phyloP scores from a whole-genome alignment of 2,113 vertebrate species.

The Indri indri region DNA sequence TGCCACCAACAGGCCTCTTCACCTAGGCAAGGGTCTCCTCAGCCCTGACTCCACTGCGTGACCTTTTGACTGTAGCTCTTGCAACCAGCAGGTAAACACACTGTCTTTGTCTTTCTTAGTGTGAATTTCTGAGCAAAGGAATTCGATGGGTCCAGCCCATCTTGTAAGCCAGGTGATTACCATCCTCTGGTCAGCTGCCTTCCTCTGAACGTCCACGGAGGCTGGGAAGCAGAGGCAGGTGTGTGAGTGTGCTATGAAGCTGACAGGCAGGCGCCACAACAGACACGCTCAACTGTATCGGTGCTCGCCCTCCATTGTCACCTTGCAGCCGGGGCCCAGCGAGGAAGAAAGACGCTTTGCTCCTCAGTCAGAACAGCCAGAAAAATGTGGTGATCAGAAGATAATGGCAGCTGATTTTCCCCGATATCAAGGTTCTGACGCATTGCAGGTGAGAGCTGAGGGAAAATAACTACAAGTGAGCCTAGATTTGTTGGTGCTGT shows the following conservation, averaged over 20 bases:
- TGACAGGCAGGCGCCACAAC: background rate
- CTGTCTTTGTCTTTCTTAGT: background rate
- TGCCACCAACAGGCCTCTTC: background rate
- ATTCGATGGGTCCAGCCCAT: background rate
- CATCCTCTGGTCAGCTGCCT: background rate
- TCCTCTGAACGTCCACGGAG: background rate
- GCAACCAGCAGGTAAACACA: background rate
- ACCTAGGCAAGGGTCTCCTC: background rate
- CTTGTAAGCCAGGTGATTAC: background rate
- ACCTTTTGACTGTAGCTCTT: background rate
- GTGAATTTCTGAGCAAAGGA: background rate
- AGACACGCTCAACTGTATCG: background rate
- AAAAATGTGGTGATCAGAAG: background rate
- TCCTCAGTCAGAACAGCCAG: background rate
- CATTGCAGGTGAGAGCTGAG: background rate
- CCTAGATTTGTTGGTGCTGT: background rate
- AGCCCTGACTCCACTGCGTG: accelerated
- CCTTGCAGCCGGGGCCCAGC: accelerated
- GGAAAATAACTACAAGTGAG: background rate
- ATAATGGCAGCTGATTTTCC: background rate
- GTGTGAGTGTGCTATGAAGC: background rate
- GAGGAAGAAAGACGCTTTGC: background rate
- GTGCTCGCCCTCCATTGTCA: accelerated
- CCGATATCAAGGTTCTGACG: background rate
- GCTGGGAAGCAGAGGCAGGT: accelerated